Conservation (phyloP, 1,140 invertebrate genomes). For the Zaprionus africanus region DNA sequence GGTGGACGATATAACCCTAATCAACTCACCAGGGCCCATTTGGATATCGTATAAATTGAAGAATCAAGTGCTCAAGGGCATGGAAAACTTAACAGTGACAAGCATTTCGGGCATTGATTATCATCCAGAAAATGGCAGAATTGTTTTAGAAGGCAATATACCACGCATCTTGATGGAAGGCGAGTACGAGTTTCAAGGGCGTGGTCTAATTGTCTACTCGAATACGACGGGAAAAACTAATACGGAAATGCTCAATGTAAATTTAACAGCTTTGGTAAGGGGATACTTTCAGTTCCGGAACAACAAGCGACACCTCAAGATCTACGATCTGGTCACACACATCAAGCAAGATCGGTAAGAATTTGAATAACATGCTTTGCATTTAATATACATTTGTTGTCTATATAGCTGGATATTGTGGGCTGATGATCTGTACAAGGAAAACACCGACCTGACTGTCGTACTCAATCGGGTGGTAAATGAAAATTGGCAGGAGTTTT, state of each 20-base stretch:
- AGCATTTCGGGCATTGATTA: conserved; percentile 31
- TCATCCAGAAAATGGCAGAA: conserved; percentile 9
- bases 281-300: conserved; percentile 38
- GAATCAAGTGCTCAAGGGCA: conserved; percentile 21
- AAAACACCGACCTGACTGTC: conserved; percentile 44
- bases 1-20: conserved; percentile 20
- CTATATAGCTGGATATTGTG: conserved; percentile 31
- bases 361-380: not conserved
- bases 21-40: conserved; percentile 29
- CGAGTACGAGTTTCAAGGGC: conserved; percentile 25
- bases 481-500: conserved; percentile 50
- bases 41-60: conserved; percentile 28
- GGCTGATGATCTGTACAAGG: conserved; percentile 42
- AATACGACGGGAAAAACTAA: conserved; percentile 19
- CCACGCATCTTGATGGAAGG: conserved; percentile 19
- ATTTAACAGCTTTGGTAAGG: conserved; percentile 26
- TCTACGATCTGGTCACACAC: conserved; percentile 23
- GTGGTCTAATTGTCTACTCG: conserved; percentile 2
- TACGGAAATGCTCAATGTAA: conserved; percentile 43
- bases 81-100: conserved; percentile 40
- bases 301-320: conserved; percentile 43
- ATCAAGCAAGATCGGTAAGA: conserved; percentile 43
- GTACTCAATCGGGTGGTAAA: conserved; percentile 45
- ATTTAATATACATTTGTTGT: not conserved
- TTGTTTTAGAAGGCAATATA: conserved; percentile 15